Base-by-base conservation (phyloP, 2,113 vertebrate species). In the Microcebus griseorufus region DNA sequence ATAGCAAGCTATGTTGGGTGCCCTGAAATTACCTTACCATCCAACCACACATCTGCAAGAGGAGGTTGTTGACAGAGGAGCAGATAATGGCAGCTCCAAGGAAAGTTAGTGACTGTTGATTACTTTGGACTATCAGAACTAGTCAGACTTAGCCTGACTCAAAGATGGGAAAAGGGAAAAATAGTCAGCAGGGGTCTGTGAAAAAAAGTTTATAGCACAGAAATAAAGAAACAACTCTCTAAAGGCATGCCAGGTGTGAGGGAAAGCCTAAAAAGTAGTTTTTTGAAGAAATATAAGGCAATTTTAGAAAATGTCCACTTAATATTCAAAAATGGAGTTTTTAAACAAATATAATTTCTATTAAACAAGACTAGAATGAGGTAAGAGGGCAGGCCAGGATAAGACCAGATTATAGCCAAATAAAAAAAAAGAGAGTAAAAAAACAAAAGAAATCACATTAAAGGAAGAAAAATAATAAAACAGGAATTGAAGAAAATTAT, bases 231-330 rank as follows among this genome's bases (percentile, higher is more conserved):
- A 48, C 18, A n/a, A 60, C 23, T 76, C 23, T 93, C 9, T 39
- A 70, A 85, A 76, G 51, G 34, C 51, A 60, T 18, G 13, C 13
- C 42, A 34, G 13, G 2, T 10, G 9, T 51, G 7, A 55, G 34
- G 3, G 16, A 32, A n/a, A 45, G 10, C 23, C 48, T 80, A 69
- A 65, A 94, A 93, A 87, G 60, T 55, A 25, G 13, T 55, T 69
- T 82, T 83, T 73, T 34, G 34, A 94, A 53, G 27, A 94, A 67
- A 78, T 45, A 13, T 76, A 69, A 94, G 42, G 37, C 22, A 72
- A 58, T 81, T 94, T 96, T 95, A 81, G 51, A 90, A 90, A 94
- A 42, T 64, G 81, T 27, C 17, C 53, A 60, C 29, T 80, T 65
- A 42, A 64, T 58, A 10, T 80, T 96, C 79, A 72, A 45, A 92